These are phyloP conservation scores for Anthoscopus minutus DNA, from an alignment of 2,113 vertebrate species.

Conservation along the genomic window DNA sequence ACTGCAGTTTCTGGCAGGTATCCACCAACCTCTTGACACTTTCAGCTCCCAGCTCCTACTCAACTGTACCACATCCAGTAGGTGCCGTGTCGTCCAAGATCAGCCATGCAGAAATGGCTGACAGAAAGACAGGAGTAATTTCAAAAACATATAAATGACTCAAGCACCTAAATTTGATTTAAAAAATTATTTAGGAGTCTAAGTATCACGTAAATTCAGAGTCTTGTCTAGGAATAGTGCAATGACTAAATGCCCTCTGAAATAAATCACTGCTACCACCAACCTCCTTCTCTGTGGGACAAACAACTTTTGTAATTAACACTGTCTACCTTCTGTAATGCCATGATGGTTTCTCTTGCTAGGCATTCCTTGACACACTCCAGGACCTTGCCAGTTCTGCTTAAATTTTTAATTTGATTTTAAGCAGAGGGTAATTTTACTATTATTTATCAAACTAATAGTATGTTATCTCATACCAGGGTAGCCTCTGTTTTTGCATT, in stretches of 20 bases:
- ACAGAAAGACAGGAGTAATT: slow-evolving; percentile 11
- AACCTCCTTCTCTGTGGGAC: background rate
- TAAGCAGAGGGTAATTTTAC: background rate
- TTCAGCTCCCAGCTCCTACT: background rate
- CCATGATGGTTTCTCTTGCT: background rate
- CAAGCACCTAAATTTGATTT: slow-evolving; percentile 13
- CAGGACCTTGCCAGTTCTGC: background rate
- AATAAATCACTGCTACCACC: slow-evolving; percentile 24
- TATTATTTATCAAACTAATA: background rate
- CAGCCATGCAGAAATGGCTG: background rate
- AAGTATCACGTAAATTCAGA: slow-evolving; percentile 10
- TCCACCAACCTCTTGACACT: background rate
- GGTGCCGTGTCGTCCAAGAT: background rate
- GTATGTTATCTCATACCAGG: background rate
- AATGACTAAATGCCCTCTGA: slow-evolving; percentile 13
- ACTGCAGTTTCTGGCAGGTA: background rate
- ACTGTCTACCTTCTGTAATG: background rate
- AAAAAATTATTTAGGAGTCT: background rate
- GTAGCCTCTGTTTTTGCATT: background rate
- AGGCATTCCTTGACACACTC: background rate
- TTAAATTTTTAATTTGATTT: slow-evolving; percentile 3
- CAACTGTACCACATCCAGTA: background rate
- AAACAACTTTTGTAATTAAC: background rate
- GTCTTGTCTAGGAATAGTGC: slow-evolving; percentile 7
- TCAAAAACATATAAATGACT: background rate